Conservation (phyloP, 2,888 invertebrate genomes). For the Carabus problematicus region DNA sequence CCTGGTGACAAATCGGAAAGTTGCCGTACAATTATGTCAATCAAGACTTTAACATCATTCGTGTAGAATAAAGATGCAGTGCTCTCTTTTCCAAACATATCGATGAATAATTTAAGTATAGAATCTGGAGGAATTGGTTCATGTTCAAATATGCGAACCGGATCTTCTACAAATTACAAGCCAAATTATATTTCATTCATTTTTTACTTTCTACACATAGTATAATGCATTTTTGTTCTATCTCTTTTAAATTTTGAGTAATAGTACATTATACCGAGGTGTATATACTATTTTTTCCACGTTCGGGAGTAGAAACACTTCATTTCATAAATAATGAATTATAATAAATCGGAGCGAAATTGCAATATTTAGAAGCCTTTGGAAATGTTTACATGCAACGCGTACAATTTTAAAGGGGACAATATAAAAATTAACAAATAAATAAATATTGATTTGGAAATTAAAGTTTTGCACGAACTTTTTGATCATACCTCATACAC, state of each 20-base stretch:
- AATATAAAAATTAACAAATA: no score
- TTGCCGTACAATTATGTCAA: slow-evolving; percentile 91
- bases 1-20: slow-evolving; percentile 89
- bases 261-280: slow-evolving; percentile 3
- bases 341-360: no score
- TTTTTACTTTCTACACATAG: not conserved
- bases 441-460: no score
- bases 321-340: no score
- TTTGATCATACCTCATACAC: no score
- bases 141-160: slow-evolving; percentile 85
- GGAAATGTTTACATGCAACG: no score
- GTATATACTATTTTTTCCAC: no score
- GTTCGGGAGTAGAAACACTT: no score
- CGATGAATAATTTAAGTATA: slow-evolving; percentile 85
- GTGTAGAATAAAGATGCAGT: slow-evolving; percentile 92
- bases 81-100: slow-evolving; percentile 79
- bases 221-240: no score
- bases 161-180: slow-evolving; percentile 73
- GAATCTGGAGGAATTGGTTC: slow-evolving; percentile 82
- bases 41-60: slow-evolving; percentile 91
- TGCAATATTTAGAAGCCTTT: no score
- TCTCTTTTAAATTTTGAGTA: not conserved
- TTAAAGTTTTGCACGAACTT: no score
- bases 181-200: slow-evolving; percentile 3
- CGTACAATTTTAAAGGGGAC: no score